These are phyloP conservation scores for Drosophila punjabiensis DNA, from an alignment of 1,140 invertebrate genomes.

Conservation along the genomic window DNA sequence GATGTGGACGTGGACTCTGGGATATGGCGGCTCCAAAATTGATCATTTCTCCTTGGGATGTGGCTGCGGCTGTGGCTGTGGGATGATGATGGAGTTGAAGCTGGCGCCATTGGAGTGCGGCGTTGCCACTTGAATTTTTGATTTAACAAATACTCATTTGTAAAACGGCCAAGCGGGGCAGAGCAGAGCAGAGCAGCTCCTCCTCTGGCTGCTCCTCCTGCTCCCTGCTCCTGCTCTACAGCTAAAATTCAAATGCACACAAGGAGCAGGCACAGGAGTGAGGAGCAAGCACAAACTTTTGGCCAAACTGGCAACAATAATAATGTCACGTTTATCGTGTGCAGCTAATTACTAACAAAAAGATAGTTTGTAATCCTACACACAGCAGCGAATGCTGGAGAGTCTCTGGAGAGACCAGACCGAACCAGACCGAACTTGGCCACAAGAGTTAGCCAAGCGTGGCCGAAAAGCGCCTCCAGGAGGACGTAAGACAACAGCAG, in stretches of 20 bases:
- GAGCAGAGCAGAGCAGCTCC: neutral
- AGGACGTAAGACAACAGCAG: constrained; percentile 56
- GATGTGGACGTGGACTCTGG: neutral
- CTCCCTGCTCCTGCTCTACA: neutral
- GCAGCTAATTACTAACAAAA: constrained; percentile 84
- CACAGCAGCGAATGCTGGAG: constrained; percentile 25
- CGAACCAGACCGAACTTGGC: constrained; percentile 17
- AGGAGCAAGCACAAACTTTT: constrained; percentile 53
- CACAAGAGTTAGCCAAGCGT: constrained; percentile 64
- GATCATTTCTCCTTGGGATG: constrained; percentile 56
- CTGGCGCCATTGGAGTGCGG: constrained; percentile 74
- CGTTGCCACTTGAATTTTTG: constrained; percentile 83
- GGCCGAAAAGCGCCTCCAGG: constrained; percentile 66
- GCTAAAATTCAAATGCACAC: constrained; percentile 64
- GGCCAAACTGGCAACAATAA: constrained; percentile 75
- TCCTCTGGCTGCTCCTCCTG: neutral
- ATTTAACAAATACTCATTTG: constrained; percentile 83
- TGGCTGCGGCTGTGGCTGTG: constrained; percentile 7
- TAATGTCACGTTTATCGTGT: constrained; percentile 84
- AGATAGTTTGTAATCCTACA: constrained; percentile 82
- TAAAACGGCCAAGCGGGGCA: constrained; percentile 53
- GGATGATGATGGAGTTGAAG: constrained; percentile 8
- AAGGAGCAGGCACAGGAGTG: neutral
- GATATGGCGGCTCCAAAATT: constrained; percentile 43
- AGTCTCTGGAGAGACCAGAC: no score